Conservation (phyloP, 2,797 vertebrate species). For the Poecilia velifera region DNA sequence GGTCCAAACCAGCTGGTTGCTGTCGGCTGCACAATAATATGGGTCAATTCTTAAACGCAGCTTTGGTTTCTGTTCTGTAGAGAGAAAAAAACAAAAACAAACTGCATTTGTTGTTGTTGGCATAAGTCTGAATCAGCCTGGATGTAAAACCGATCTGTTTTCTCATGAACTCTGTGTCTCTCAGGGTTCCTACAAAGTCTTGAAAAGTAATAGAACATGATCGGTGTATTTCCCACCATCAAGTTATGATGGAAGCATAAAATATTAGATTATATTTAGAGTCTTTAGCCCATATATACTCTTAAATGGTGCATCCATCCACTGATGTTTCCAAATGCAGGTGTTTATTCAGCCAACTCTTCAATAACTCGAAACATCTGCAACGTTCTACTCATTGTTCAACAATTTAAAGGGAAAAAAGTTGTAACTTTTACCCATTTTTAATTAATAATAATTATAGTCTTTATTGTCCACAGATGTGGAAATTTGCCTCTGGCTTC, state of each 20-base stretch:
- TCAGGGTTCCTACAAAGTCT: background rate
- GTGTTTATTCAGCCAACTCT: background rate
- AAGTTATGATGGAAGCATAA: background rate
- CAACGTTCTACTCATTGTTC: background rate
- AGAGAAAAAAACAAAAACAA: too few species aligned
- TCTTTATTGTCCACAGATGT: background rate
- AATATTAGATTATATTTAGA: background rate
- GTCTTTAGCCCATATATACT: background rate
- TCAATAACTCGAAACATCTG: background rate
- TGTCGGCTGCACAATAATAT: slow-evolving; percentile 16
- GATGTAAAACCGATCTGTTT: background rate
- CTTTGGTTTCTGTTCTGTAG: slow-evolving; percentile 1
- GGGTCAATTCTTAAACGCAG: background rate
- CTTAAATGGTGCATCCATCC: background rate
- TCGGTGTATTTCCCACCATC: background rate
- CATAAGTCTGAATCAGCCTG: background rate
- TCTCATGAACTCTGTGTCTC: background rate
- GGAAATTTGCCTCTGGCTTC: background rate
- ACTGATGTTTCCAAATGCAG: background rate
- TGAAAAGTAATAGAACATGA: background rate
- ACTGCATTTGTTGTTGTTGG: slow-evolving; percentile 1
- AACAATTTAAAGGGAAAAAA: background rate
- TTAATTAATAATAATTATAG: background rate
- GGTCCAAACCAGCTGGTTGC: slow-evolving; percentile 21
- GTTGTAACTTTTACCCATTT: background rate